Conservation (phyloP, 2,888 invertebrate genomes). For the Eupelmus urozonus region DNA sequence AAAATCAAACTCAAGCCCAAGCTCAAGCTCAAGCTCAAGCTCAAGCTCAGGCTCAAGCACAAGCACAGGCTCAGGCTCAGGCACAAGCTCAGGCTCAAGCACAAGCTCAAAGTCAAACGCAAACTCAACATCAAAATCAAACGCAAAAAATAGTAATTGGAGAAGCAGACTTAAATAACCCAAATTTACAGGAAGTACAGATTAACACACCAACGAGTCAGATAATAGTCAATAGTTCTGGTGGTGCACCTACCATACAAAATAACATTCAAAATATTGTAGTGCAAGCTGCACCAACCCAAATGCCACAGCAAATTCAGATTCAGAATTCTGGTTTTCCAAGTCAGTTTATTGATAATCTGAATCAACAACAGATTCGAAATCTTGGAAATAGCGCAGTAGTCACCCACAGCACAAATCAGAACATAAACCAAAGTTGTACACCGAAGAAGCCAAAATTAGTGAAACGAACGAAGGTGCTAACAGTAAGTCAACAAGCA, state of each 20-base stretch:
- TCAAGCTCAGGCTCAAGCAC: slow-evolving; percentile 67
- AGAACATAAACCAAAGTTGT: slow-evolving; percentile 57
- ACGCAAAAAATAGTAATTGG: slow-evolving; percentile 76
- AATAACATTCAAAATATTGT: slow-evolving; percentile 76
- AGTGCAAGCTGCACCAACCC: slow-evolving; percentile 75
- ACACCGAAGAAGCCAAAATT: slow-evolving; percentile 72
- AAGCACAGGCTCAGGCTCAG: slow-evolving; percentile 60
- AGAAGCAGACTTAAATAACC: slow-evolving; percentile 71
- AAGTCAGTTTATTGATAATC: slow-evolving; percentile 75
- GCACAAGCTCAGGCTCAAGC: slow-evolving; percentile 55
- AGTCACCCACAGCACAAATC: slow-evolving; percentile 45
- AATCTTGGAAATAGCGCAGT: slow-evolving; percentile 67
- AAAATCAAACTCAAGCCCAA: slow-evolving; percentile 44
- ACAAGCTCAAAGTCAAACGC: slow-evolving; percentile 69
- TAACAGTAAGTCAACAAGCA: slow-evolving; percentile 56
- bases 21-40: slow-evolving; percentile 66
- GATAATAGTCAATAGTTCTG: slow-evolving; percentile 76
- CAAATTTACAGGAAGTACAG: slow-evolving; percentile 74
- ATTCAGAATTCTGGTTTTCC: slow-evolving; percentile 76
- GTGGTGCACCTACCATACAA: slow-evolving; percentile 76
- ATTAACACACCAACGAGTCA: slow-evolving; percentile 76
- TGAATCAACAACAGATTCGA: slow-evolving; percentile 75
- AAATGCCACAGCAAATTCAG: slow-evolving; percentile 76
- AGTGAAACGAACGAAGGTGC: slow-evolving; percentile 67
- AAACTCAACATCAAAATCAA: slow-evolving; percentile 68